phyloP scores from a whole-genome alignment of 37 sponge, comb jelly and placozoan species.

The Chondrosia reniformis region DNA sequence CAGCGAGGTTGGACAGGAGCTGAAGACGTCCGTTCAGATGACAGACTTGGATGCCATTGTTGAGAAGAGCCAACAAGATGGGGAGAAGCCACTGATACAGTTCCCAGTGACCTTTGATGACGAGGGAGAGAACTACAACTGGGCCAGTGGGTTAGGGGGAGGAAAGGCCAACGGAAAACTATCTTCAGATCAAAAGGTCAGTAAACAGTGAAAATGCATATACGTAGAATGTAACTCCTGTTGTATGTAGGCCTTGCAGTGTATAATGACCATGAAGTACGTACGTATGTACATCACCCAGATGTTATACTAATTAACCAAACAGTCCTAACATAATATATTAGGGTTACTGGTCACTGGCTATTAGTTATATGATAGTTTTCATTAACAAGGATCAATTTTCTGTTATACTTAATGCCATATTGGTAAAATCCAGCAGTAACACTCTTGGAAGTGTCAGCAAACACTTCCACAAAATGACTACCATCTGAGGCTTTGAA shows the following conservation, averaged over 20 bases:
- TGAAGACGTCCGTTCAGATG: neutral
- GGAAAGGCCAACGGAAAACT: neutral
- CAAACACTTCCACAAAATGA: constrained; percentile 1
- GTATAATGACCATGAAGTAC: no score
- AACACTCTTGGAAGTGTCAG: neutral
- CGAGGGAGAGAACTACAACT: neutral
- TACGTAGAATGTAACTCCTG: no score
- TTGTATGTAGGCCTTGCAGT: no score
- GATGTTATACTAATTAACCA: no score
- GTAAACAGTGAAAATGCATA: neutral
- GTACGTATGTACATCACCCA: no score
- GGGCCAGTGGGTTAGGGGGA: constrained; percentile 6
- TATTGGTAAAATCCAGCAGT: neutral
- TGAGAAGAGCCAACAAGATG: neutral
- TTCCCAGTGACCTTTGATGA: constrained; percentile 24
- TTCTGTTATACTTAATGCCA: neutral
- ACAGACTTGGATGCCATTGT: constrained; percentile 11
- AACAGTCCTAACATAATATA: no score
- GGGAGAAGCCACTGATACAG: neutral
- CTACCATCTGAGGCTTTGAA: neutral
- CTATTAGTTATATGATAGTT: neutral
- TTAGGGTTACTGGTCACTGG: no score
- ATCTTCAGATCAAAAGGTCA: neutral
- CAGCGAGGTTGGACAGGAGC: neutral
- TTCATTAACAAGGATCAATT: neutral